Conservation (phyloP, 2,113 vertebrate species). For the Dasyprocta punctata region DNA sequence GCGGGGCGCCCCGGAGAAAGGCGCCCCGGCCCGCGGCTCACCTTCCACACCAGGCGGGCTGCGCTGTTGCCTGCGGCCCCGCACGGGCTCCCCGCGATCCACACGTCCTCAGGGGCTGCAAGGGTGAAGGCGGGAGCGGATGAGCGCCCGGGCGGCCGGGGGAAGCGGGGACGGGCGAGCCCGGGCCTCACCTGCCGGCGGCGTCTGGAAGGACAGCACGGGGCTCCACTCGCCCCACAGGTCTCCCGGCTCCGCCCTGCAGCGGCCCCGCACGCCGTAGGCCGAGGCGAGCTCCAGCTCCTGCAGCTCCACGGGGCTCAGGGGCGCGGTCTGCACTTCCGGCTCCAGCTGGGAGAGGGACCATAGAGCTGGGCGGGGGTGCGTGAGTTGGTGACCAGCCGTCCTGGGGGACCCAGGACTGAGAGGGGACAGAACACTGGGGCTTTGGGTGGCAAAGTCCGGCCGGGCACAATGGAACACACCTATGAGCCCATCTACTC, state of each 20-base stretch:
- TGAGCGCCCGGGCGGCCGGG: not conserved
- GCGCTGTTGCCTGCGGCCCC: not conserved
- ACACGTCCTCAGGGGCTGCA: constrained; percentile 72
- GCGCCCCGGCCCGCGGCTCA: not conserved
- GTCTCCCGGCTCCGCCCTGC: constrained; percentile 36
- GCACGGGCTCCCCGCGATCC: constrained; percentile 49
- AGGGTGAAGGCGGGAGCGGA: not conserved
- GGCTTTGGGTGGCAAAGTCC: not conserved
- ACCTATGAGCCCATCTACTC: not conserved
- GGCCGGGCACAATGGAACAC: not conserved
- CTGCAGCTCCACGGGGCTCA: constrained; percentile 46
- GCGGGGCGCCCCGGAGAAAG: not conserved
- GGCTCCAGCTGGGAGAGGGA: constrained; percentile 61
- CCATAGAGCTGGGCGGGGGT: not conserved
- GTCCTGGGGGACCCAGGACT: not conserved
- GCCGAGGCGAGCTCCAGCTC: constrained; percentile 68
- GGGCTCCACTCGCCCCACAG: constrained; percentile 86
- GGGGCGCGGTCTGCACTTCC: not conserved
- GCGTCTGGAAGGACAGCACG: constrained; percentile 63
- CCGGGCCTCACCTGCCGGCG: constrained; percentile 82
- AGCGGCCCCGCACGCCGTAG: constrained; percentile 87
- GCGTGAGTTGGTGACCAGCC: not conserved
- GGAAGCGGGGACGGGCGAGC: not conserved
- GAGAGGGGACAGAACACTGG: not conserved
- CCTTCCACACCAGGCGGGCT: constrained; percentile 79